These are phyloP conservation scores for Montipora capitata DNA, from an alignment of 92 coral and sea anemone genomes.

Conservation along the genomic window DNA sequence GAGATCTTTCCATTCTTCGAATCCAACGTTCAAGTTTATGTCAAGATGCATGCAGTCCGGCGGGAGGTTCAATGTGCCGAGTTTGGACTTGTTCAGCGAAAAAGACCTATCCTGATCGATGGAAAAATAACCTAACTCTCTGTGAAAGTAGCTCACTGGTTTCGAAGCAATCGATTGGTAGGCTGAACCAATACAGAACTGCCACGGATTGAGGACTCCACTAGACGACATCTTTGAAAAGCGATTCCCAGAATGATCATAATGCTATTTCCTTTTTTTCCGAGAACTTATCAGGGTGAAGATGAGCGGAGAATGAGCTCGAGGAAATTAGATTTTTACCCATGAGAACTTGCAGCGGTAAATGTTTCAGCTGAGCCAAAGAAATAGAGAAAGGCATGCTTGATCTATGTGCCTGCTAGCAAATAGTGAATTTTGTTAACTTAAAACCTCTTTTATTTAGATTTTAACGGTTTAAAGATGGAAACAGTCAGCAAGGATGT, in stretches of 20 bases:
- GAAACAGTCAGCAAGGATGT: conserved; percentile 36
- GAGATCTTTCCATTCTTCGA: conserved; percentile 31
- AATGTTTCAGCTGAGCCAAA: neutral
- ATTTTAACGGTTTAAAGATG: conserved; percentile 1
- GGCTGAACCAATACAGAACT: conserved; percentile 10
- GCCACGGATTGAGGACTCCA: neutral
- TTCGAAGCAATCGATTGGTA: neutral
- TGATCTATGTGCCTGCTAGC: neutral
- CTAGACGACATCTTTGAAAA: conserved; percentile 7
- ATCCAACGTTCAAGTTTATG: conserved; percentile 50
- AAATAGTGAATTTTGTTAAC: neutral
- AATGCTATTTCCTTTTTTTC: neutral
- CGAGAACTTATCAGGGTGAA: neutral
- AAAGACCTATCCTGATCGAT: conserved; percentile 41
- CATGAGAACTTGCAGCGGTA: conserved; percentile 2
- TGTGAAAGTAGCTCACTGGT: conserved; percentile 25
- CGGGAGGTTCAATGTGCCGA: conserved; percentile 27
- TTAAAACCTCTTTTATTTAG: neutral
- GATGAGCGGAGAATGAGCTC: conserved; percentile 27
- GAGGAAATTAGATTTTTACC: conserved; percentile 38
- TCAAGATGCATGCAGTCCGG: conserved; percentile 8
- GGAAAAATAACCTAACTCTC: conserved; percentile 44
- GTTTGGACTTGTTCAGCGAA: conserved; percentile 28
- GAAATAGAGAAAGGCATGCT: neutral
- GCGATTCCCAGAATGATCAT: neutral